Evolutionary conservation across 2,888 invertebrate species (phyloP), one percentile per base, ranked within the genome.

Genomic region (Morinoia aosen): DNA sequence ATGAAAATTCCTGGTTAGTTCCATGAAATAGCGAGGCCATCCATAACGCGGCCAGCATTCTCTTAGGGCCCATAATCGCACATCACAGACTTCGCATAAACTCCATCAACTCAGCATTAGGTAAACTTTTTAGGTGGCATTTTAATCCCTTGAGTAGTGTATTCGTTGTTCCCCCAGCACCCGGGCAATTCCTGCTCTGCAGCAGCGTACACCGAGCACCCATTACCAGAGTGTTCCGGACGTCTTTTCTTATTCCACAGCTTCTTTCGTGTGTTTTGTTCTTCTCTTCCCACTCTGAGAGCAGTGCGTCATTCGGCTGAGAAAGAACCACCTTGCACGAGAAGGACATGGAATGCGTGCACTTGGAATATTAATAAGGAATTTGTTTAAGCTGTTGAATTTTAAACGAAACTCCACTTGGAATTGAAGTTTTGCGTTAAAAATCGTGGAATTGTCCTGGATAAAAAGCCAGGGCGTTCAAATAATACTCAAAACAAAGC

Each of bases 41-140:
- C 57, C 93, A 93, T 93, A 57, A 93, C 58, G 57, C 33, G 11
- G 90, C 93, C 57, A 33, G 48, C 93, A 57, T 93, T 57, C 93
- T 93, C 93, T 93, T 33, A 16, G 93, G 93, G 12, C 25, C 93
- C 93, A 93, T 93, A 93, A 93, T 93, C 56, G 33, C 93, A 93
- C 57, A 93, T 93, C 93, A 93, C 93, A 93, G 57, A 93, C 93
- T 93, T 93, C 93, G 48, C 93, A 93, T 93, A 93, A 93, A 93
- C 93, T 93, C 93, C 93, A 93, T 93, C 93, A 93, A 93, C 93
- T 93, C 93, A 48, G 93, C 93, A 93, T 93, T 93, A 93, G 93
- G 93, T 93, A 93, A 93, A 93, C 93, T 93, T 93, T 93, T 93
- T 93, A 93, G 93, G 93, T 93, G 93, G 93, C 93, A 93, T 93